Conservation (phyloP, 2,113 vertebrate genomes). For the Amia ocellicauda region DNA sequence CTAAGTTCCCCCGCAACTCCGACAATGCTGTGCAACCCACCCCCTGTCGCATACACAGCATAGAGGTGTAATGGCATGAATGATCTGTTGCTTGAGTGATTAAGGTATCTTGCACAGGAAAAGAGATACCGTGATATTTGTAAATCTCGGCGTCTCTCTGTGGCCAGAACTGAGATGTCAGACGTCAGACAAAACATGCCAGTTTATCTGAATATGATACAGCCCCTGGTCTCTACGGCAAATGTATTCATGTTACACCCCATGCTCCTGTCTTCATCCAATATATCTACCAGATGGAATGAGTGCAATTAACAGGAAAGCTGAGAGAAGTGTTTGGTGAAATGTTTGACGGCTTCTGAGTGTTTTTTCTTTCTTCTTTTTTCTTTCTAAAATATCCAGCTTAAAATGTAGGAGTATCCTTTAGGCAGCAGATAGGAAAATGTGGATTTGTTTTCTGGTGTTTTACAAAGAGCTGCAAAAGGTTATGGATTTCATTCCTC, state of each 20-base stretch:
- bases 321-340: conserved; percentile 12
- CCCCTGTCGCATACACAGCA: neutral
- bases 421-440: too few species aligned
- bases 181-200: neutral
- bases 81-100: too few species aligned
- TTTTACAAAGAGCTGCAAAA: too few species aligned
- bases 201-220: neutral
- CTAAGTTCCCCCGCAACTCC: neutral
- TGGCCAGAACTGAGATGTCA: neutral
- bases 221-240: neutral
- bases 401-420: neutral
- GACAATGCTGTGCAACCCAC: neutral
- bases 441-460: too few species aligned
- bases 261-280: conserved; percentile 5
- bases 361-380: neutral
- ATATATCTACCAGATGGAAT: conserved; percentile 12
- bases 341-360: neutral
- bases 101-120: too few species aligned
- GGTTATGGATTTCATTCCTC: conserved; percentile 13
- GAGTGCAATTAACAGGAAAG: conserved; percentile 6
- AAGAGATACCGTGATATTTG: too few species aligned
- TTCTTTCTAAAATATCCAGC: neutral
- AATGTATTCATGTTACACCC: neutral
- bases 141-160: neutral
- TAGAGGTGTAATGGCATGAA: too few species aligned